Base-by-base conservation (phyloP, 1,140 invertebrate genomes). In the Diprion similis region DNA sequence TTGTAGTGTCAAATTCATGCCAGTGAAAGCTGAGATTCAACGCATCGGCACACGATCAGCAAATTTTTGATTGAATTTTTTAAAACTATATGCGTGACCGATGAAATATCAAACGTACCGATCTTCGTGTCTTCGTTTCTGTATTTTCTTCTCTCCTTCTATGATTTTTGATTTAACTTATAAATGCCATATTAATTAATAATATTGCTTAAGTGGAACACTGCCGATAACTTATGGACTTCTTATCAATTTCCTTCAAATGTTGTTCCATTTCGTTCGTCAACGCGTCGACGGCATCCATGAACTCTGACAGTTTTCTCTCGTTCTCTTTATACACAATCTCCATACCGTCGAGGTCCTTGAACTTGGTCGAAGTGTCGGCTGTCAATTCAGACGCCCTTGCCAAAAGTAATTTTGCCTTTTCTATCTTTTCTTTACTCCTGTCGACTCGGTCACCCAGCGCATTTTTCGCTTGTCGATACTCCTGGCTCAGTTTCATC, bases 341-440 rank as follows among this genome's bases (percentile, higher is more conserved):
- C 18, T 88, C 87, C 87, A 88, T 90, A 85, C 92, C 92, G 82
- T 92, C 89, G 15, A 97, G 86, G 75, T 94, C 91, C 76, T 92
- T 92, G 10, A 95, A 87, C 83, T 96, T 95, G 11, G 89, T 91
- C 77, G 92, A 91, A 0, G 94, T 94, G 75, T 94, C 93, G 72
- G 92, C 92, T 0, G 94, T 94, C 0, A 97, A 85, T 76, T 92
- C 91, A 67, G 92, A 94, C 3, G 95, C 95, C 74, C 92, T 88
- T 74, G 93, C 91, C 45, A 95, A 88, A 19, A 98, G 84, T 46
- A 89, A 85, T 78, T 95, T 92, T 8, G 96, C 95, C 75, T 93
- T 89, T 71, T 92, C 90, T 76, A 95, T 92, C 0, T 94, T 91
- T 4, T 86, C 89, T 68, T 91, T 91, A 46, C 93, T 94, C 68